Base-by-base conservation (phyloP, 30 jellyfish, hydroid and myxozoan genomes). In the Cassiopea andromeda region DNA sequence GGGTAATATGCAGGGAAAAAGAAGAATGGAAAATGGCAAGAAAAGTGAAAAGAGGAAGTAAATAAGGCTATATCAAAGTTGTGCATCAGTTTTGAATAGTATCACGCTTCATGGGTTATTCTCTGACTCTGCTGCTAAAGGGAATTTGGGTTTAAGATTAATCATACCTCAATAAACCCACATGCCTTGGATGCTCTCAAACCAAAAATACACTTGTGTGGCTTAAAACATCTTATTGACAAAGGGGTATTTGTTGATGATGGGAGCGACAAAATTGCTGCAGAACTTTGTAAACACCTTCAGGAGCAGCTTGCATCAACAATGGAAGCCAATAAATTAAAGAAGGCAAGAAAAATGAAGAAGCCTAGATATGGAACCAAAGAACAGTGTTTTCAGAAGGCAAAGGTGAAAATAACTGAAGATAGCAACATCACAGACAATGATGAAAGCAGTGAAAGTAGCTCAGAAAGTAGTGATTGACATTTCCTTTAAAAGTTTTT, bases 171-270 rank as follows among this genome's bases (percentile, higher is more conserved):
- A 17, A 49, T 80, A 17, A 80, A 60, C 59, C 78, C 77, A 80
- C 58, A 80, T 60, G 89, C 61, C 89, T 46, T 50, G 58, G 78
- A 59, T 80, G 78, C 78, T 57, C 89, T 50, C 14, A 80, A 80
- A 75, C 89, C 89, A 80, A 80, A 80, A 43, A 14, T 80, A 2
- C 89, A 80, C 60, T 80, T 54, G 78, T 67, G 89, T 44, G 78
- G 78, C 58, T 77, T 77, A 17, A 77, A 48, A 49, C 85, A 7
- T 77, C 70, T 77, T 2, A 77, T 49, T 45, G 73, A 77, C 46
- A 44, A 77, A 77, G 43, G 75, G 3, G 75, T 66, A 14, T 66
- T 16, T 19, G 75, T 16, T 7, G 3, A 66, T 66, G 82, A 73
- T 73, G 61, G 82, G 12, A 6, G 60, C 82, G 43, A 73, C 46